These are phyloP conservation scores for Pseudomugil gertrudae DNA, from an alignment of 2,797 vertebrate genomes.

Conservation along the genomic window DNA sequence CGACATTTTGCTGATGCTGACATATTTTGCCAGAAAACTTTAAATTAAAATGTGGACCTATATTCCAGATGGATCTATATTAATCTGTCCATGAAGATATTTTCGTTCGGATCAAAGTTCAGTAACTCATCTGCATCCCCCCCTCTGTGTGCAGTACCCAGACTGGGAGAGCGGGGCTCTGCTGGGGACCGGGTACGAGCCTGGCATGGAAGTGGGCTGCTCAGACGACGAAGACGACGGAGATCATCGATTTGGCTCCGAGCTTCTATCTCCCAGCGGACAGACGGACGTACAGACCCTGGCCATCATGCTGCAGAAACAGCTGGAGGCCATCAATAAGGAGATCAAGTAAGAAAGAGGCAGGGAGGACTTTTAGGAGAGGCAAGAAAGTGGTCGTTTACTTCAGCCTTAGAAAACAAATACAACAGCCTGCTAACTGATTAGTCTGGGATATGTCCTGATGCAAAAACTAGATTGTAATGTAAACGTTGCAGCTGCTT, in stretches of 20 bases:
- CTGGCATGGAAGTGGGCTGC: slow-evolving; percentile 77
- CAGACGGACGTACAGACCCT: slow-evolving; percentile 91
- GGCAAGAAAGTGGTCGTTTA: neutral
- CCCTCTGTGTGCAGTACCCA: slow-evolving; percentile 69
- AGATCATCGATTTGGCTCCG: slow-evolving; percentile 80
- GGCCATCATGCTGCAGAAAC: slow-evolving; percentile 91
- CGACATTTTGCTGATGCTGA: too few species aligned
- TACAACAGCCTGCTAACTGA: neutral
- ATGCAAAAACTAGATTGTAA: neutral
- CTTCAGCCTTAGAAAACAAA: slow-evolving; percentile 20
- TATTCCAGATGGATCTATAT: too few species aligned
- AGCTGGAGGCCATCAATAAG: slow-evolving; percentile 92
- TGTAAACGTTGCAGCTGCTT: neutral
- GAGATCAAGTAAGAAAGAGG: slow-evolving; percentile 87
- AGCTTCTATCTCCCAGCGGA: slow-evolving; percentile 87
- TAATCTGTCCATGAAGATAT: neutral
- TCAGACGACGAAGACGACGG: slow-evolving; percentile 85
- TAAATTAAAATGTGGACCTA: neutral
- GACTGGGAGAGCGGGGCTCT: slow-evolving; percentile 84
- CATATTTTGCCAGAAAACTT: too few species aligned
- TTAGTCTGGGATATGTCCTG: neutral
- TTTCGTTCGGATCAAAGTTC: neutral
- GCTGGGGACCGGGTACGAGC: slow-evolving; percentile 75
- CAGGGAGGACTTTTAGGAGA: neutral
- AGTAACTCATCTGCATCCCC: neutral